Percentiles rank a stretch among this genome's conserved stretches.
Evolutionary conservation across 2,113 vertebrate genomes (phyloP).

Genomic region (Platanista minor): DNA sequence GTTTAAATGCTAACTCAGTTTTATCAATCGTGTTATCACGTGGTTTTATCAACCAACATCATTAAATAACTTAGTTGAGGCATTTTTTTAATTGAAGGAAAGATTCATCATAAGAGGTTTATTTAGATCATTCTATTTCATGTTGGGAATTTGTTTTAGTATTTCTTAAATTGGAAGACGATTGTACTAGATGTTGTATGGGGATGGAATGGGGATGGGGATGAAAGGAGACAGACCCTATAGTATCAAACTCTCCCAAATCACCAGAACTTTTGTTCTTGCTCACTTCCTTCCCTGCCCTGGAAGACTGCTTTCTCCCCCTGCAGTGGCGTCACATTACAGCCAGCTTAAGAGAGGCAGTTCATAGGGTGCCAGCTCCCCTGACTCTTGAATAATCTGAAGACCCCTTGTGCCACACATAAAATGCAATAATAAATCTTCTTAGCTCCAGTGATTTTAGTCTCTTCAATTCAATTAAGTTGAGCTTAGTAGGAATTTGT

Average conservation of each 20-base stretch:
- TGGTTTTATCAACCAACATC: not conserved
- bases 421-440: conserved; percentile 54
- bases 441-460: conserved; percentile 54
- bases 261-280: not conserved
- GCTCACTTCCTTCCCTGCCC: not conserved
- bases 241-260: not conserved
- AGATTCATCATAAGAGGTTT: not conserved
- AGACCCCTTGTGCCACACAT: conserved; percentile 49
- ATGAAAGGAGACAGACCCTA: not conserved
- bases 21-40: not conserved
- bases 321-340: conserved; percentile 42
- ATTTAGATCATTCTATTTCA: conserved; percentile 11
- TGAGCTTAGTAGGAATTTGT: conserved; percentile 54
- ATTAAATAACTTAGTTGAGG: not conserved
- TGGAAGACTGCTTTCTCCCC: not conserved
- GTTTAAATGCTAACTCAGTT: not conserved
- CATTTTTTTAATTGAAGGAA: not conserved
- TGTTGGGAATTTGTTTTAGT: not conserved
- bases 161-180: not conserved
- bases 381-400: conserved; percentile 55
- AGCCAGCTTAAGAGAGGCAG: conserved; percentile 39
- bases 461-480: conserved; percentile 50
- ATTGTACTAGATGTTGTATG: not conserved
- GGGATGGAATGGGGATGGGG: not conserved
- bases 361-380: conserved; percentile 39